Evolutionary conservation across 2,113 vertebrate genomes (phyloP).

Genomic region (Bufo gargarizans): DNA sequence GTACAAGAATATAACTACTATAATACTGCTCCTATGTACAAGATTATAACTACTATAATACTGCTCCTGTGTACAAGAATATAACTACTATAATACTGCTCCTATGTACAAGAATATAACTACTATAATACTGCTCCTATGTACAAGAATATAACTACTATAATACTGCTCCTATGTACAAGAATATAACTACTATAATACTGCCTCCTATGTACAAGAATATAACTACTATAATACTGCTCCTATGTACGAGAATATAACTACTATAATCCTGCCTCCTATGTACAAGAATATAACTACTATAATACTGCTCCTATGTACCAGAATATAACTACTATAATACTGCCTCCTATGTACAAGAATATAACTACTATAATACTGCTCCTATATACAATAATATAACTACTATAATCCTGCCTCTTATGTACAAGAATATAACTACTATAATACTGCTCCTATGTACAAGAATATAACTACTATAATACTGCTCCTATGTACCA

Average conservation of each 20-base stretch:
- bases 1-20: too few relatives aligned
- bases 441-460: not conserved
- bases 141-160: constrained; percentile 1
- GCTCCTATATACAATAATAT: too few relatives aligned
- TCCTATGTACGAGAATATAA: not conserved
- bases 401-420: too few relatives aligned
- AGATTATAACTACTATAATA: not conserved
- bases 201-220: not conserved
- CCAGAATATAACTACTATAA: not conserved
- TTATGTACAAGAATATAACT: too few relatives aligned
- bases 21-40: too few relatives aligned
- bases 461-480: not conserved
- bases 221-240: constrained; percentile 16
- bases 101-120: not conserved
- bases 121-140: not conserved
- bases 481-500: not conserved
- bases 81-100: constrained; percentile 3
- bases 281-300: constrained; percentile 13
- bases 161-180: not conserved
- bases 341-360: not conserved
- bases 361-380: too few relatives aligned
- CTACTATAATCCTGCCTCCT: not conserved
- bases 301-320: not conserved
- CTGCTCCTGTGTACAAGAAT: not conserved
- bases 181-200: constrained; percentile 15